Evolutionary conservation across 2,888 invertebrate species (phyloP), one percentile per base, ranked within the genome.

Genomic region (Cephus pygmeus): DNA sequence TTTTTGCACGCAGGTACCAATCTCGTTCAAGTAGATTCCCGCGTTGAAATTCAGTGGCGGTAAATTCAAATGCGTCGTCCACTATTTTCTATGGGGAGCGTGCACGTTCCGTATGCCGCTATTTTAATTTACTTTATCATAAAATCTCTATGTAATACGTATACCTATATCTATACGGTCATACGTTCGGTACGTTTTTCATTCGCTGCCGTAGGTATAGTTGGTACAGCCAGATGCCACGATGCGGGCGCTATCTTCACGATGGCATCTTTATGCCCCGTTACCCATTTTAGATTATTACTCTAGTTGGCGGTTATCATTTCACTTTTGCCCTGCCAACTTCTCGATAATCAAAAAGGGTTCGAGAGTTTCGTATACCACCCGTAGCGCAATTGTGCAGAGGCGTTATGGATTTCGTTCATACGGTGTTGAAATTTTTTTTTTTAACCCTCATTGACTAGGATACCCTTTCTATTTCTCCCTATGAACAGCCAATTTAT

Each of bases 171-270:
- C 12, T 71, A 15, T 71, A 71, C 3, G 1, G 12, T 34, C 31
- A 34, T 34, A 34, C 71, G 71, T 34, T 34, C 31, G 31, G 15
- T 33, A 31, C 71, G 31, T 34, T 71, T 34, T 31, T 34, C 15
- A 31, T 33, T 33, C 71, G 31, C 71, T 34, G 12, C 71, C 15
- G 71, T 34, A 71, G 77, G 81, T 56, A 56, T 56, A 23, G 56
- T 56, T 56, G 56, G 56, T 56, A 56, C 56, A 56, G 75, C 78
- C 91, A 90, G 90, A 90, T 91, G 91, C 89, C 85, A 80, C 85
- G 87, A 91, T 91, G 90, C 90, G 91, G 91, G 91, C 85, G 78
- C 80, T 90, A 91, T 91, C 91, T 77, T 15, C 76, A 76, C 82
- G 79, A 85, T 84, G 87, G 83, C 83, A 90, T 90, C 90, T 90